Percentiles rank a stretch among this genome's conserved stretches.
phyloP scores from a whole-genome alignment of 1,140 invertebrate species.

The Lepidostoma basale region DNA sequence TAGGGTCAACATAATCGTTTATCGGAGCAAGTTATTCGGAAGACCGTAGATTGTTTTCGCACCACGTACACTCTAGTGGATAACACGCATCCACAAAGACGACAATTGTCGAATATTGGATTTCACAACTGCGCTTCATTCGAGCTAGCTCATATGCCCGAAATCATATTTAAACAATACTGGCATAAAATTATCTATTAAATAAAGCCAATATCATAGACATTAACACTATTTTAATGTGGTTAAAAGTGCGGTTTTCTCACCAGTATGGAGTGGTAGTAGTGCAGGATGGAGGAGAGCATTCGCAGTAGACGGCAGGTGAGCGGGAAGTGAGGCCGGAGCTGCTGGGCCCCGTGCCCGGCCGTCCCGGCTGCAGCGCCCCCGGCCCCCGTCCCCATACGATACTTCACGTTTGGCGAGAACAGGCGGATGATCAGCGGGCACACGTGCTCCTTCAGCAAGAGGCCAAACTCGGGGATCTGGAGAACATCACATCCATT shows the following conservation, averaged over 20 bases:
- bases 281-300: conserved; percentile 90
- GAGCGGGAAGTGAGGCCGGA: conserved; percentile 96
- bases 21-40: too few species aligned
- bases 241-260: conserved; percentile 51
- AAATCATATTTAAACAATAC: too few species aligned
- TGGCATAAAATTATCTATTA: too few species aligned
- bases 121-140: too few species aligned
- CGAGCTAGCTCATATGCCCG: too few species aligned
- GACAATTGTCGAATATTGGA: too few species aligned
- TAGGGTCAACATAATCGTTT: too few species aligned
- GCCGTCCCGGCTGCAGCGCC: conserved; percentile 45
- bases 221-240: neutral
- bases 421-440: conserved; percentile 97
- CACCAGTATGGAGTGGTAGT: conserved; percentile 92
- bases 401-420: conserved; percentile 94
- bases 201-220: neutral
- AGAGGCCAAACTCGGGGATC: conserved; percentile 93
- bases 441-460: conserved; percentile 96
- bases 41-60: too few species aligned
- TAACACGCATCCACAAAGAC: too few species aligned
- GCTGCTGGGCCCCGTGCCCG: conserved; percentile 60
- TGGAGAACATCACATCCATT: too few species aligned
- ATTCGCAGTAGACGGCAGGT: conserved; percentile 93
- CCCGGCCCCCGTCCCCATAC: conserved; percentile 63
- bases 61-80: too few species aligned